Base-by-base conservation (phyloP, 1,140 invertebrate species). In the Halesus radiatus region DNA sequence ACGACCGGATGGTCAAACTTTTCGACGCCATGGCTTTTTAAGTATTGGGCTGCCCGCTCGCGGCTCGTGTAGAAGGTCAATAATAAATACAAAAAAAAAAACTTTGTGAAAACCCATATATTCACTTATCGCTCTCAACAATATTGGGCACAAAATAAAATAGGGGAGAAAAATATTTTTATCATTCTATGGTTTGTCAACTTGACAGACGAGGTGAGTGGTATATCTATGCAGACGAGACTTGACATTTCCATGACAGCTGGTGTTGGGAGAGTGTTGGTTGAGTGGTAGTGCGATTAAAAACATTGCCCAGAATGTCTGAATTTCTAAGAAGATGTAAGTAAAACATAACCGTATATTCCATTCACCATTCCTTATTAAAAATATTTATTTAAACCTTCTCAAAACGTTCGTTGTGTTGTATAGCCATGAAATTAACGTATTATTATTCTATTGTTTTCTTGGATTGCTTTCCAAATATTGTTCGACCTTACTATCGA, bases 321-420 rank as follows among this genome's bases (percentile, higher is more conserved):
- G 64, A 68, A 32, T 68, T 68, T 18, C 37, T 68, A 37, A 68
- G 32, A 68, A 68, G 64, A 68, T 68, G 64, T 68, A 45, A 68
- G 64, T 68, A 50, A 68, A 18, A 20, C 2, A n/a, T 66, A 66
- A 5, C 26, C 7, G 3, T 29, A 29, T 26, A 56, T 56, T 18
- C 3, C 6, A 22, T 56, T 56, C n/a, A 18, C 16, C 1, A 56
- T 56, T 8, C 54, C n/a, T 56, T 18, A 3, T 56, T 6, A 18
- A 18, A 20, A 26, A 26, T 22, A 23, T 60, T 60, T 13, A 60
- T 26, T 3, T 60, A 23, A 13, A 8, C 15, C 13, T 15, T 23
- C 20, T 23, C 10, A 60, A 18, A 56, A 56, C 0, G 22, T 60
- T 23, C 4, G 10, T 23, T 26, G 8, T 23, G 23, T 3, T 60